These are phyloP conservation scores for Tylochromis polylepis DNA, from an alignment of 2,113 vertebrate species.

Conservation along the genomic window DNA sequence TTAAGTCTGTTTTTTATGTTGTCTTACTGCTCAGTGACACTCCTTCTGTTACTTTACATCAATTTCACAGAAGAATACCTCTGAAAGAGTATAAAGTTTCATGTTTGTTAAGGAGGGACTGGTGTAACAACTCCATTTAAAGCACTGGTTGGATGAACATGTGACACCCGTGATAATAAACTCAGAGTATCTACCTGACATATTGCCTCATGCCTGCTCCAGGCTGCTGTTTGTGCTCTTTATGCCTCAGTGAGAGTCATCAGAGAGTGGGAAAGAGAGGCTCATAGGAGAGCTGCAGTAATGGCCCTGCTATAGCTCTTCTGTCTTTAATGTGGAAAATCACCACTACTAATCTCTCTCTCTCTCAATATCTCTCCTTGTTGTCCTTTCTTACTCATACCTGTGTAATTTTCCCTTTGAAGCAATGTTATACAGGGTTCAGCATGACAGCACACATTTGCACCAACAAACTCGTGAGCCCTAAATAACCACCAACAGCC, in stretches of 20 bases:
- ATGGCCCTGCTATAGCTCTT: constrained; percentile 24
- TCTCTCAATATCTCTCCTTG: neutral
- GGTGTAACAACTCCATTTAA: neutral
- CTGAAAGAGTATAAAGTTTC: neutral
- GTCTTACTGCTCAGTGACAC: neutral
- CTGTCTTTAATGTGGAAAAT: constrained; percentile 49
- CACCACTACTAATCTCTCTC: neutral
- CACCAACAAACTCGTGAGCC: neutral
- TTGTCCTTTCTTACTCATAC: constrained; percentile 3
- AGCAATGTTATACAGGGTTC: neutral
- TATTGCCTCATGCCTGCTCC: neutral
- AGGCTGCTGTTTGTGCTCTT: constrained; percentile 14
- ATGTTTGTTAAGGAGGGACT: neutral
- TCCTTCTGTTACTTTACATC: neutral
- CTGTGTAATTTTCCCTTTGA: constrained; percentile 5
- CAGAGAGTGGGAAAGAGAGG: neutral
- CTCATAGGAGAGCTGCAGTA: neutral
- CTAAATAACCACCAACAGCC: neutral
- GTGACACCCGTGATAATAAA: neutral
- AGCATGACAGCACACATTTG: neutral
- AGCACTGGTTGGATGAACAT: neutral
- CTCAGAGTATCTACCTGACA: neutral
- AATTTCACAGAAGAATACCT: neutral
- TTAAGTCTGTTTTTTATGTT: neutral
- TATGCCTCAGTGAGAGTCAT: constrained; percentile 9